Evolutionary conservation across 2,113 vertebrate species (phyloP).

Genomic region (Tretioscincus oriximinensis): DNA sequence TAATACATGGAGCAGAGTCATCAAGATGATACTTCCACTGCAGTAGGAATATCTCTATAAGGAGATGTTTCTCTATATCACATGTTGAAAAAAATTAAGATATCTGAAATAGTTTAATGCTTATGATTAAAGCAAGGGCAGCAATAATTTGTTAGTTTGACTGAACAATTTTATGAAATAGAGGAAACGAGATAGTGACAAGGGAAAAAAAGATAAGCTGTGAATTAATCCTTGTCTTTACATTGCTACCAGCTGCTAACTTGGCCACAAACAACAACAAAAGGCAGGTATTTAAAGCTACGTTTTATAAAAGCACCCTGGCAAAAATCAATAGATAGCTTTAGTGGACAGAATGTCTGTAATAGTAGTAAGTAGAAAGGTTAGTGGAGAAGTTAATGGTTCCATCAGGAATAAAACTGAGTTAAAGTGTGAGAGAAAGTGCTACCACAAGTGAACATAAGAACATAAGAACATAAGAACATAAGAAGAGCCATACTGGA

Average conservation of each 20-base stretch:
- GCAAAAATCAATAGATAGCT: conserved; percentile 87
- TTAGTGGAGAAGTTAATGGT: conserved; percentile 90
- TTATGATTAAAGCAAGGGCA: conserved; percentile 32
- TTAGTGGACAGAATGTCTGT: conserved; percentile 86
- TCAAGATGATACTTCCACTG: too few relatives aligned
- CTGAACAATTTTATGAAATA: conserved; percentile 4
- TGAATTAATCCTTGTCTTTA: conserved; percentile 67
- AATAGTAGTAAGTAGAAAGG: conserved; percentile 90
- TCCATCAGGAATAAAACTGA: conserved; percentile 91
- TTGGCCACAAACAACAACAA: conserved; percentile 32
- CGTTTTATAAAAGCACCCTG: conserved; percentile 71
- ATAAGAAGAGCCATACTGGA: too few relatives aligned
- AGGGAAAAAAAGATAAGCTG: conserved; percentile 20
- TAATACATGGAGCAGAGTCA: too few relatives aligned
- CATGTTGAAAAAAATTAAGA: conserved; percentile 15
- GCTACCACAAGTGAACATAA: conserved; percentile 90
- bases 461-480: too few relatives aligned
- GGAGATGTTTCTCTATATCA: not conserved
- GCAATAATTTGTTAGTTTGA: conserved; percentile 25
- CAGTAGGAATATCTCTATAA: too few relatives aligned
- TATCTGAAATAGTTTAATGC: not conserved
- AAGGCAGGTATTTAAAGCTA: conserved; percentile 67
- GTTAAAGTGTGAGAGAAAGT: conserved; percentile 89
- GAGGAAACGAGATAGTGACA: not conserved
- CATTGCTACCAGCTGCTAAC: conserved; percentile 47